A percentile compares a stretch with the other conserved stretches of the same genome.
Conservation (phyloP, 2,113 vertebrate species). For the Danionella cerebrum region DNA sequence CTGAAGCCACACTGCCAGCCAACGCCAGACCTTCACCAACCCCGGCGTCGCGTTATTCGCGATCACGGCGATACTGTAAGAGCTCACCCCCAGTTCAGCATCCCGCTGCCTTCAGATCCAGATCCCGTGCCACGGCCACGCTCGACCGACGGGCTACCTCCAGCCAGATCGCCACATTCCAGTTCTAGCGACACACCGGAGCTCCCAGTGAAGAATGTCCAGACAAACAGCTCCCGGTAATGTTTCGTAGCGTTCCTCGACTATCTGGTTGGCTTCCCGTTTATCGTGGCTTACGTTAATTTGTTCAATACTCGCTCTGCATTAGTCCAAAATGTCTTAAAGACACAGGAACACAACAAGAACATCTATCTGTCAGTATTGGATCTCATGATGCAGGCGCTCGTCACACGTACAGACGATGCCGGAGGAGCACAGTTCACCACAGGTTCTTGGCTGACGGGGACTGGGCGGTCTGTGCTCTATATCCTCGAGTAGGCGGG, state of each 20-base stretch:
- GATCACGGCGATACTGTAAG: neutral
- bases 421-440: too few species aligned
- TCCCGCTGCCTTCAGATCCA: constrained; percentile 11
- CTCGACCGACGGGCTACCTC: constrained; percentile 3
- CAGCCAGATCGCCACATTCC: neutral
- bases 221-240: neutral
- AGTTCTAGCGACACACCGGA: neutral
- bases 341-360: too few species aligned
- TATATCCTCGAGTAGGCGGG: too few species aligned
- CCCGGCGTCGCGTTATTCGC: neutral
- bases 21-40: neutral
- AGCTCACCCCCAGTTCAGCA: constrained; percentile 24
- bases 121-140: constrained; percentile 10
- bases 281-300: neutral
- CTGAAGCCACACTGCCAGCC: neutral
- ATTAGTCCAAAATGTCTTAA: too few species aligned
- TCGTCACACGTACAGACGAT: too few species aligned
- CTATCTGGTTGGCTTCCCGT: neutral
- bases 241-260: neutral
- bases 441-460: too few species aligned
- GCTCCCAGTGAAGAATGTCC: neutral
- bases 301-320: too few species aligned
- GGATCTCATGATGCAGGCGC: too few species aligned
- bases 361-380: too few species aligned
- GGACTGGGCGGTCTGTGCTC: too few species aligned